Percentiles rank a stretch among this genome's conserved stretches.
phyloP scores from a whole-genome alignment of 2,888 invertebrate genomes.

The Acrobasis consociella region DNA sequence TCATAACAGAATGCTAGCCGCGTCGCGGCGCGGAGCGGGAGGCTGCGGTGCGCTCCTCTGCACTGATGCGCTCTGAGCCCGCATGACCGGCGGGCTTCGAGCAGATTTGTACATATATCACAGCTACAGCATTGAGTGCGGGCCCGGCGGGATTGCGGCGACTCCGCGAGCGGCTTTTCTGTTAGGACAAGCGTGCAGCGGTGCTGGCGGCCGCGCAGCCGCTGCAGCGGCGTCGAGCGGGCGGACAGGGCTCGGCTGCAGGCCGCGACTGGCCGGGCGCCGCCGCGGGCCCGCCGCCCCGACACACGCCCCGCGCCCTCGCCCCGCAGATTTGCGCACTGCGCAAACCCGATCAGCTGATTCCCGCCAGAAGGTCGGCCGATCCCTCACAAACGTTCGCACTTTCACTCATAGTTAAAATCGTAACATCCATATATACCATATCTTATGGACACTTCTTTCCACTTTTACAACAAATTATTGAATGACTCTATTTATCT shows the following conservation, averaged over 20 bases:
- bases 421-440: slow-evolving; percentile 9
- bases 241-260: slow-evolving; percentile 46
- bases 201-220: slow-evolving; percentile 35
- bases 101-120: slow-evolving; percentile 55
- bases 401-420: slow-evolving; percentile 49
- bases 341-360: slow-evolving; percentile 81
- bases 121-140: slow-evolving; percentile 51
- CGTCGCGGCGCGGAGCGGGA: slow-evolving; percentile 48
- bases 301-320: slow-evolving; percentile 42
- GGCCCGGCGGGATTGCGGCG: slow-evolving; percentile 33
- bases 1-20: slow-evolving; percentile 56
- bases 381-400: slow-evolving; percentile 48
- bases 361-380: slow-evolving; percentile 77
- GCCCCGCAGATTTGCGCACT: slow-evolving; percentile 77
- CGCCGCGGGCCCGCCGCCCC: slow-evolving; percentile 49
- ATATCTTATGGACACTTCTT: no score
- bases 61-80: slow-evolving; percentile 42
- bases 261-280: slow-evolving; percentile 63
- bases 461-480: no score
- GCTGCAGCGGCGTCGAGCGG: slow-evolving; percentile 39
- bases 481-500: no score
- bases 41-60: slow-evolving; percentile 46
- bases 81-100: slow-evolving; percentile 51
- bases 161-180: slow-evolving; percentile 41
- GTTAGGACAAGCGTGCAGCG: slow-evolving; percentile 43